Conservation (phyloP, 2,888 invertebrate species). For the Autographa gamma region DNA sequence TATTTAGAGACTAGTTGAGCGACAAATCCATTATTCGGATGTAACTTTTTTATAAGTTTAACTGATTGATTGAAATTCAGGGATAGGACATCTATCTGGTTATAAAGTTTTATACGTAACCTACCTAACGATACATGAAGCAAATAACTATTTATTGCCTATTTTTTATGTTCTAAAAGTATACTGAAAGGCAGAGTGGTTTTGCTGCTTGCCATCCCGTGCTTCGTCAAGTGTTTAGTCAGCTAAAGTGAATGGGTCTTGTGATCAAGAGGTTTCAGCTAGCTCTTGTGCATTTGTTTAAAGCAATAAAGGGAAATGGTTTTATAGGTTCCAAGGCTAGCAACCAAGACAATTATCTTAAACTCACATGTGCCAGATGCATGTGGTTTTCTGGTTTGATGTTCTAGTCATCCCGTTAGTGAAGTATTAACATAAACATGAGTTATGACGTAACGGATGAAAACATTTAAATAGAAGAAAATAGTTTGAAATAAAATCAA, state of each 20-base stretch:
- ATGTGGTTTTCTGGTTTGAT: constrained; percentile 47
- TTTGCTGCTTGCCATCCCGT: constrained; percentile 38
- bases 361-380: constrained; percentile 50
- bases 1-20: background rate
- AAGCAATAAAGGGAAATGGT: constrained; percentile 34
- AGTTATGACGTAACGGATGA: constrained; percentile 36
- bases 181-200: constrained; percentile 29
- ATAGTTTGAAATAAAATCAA: background rate
- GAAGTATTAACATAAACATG: constrained; percentile 42
- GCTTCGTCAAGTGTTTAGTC: constrained; percentile 38
- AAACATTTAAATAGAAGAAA: constrained; percentile 3
- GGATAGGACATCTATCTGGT: background rate
- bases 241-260: constrained; percentile 33
- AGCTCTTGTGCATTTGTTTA: constrained; percentile 40
- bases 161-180: background rate
- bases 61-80: background rate
- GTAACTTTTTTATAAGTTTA: background rate
- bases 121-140: background rate
- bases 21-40: background rate
- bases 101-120: background rate
- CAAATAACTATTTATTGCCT: background rate
- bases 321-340: constrained; percentile 32
- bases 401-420: constrained; percentile 50
- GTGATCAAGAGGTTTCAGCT: constrained; percentile 38
- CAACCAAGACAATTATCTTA: constrained; percentile 42